Evolutionary conservation across 2,888 invertebrate genomes (phyloP).

Genomic region (Philopedon plagiatum): DNA sequence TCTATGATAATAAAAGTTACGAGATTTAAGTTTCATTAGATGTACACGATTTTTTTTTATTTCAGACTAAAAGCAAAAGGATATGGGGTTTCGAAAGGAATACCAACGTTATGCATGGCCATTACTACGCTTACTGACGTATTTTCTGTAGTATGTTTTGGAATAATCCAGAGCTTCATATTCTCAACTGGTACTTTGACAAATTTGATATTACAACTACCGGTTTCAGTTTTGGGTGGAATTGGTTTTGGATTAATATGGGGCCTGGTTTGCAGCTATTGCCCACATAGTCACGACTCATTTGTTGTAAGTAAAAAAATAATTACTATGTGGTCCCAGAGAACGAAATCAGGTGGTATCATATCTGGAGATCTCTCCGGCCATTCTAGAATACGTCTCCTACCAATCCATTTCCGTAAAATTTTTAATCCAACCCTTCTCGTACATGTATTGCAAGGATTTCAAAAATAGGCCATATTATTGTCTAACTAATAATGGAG

Average conservation of each 20-base stretch:
- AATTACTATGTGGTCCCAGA: not conserved
- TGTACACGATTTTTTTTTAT: too few species aligned
- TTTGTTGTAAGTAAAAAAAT: conserved; percentile 70
- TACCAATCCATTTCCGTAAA: too few species aligned
- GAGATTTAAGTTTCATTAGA: too few species aligned
- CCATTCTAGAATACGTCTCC: too few species aligned
- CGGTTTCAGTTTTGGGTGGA: conserved; percentile 82
- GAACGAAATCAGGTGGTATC: too few species aligned
- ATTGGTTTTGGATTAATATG: conserved; percentile 82
- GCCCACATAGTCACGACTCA: conserved; percentile 87
- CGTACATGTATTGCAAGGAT: too few species aligned
- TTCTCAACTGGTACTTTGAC: conserved; percentile 82
- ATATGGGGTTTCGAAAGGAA: conserved; percentile 94
- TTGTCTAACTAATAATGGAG: too few species aligned
- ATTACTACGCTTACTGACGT: conserved; percentile 97
- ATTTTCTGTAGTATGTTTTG: conserved; percentile 93
- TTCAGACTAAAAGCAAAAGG: conserved; percentile 83
- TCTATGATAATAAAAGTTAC: too few species aligned
- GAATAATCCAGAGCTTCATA: conserved; percentile 90
- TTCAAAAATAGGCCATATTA: too few species aligned
- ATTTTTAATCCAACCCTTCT: too few species aligned
- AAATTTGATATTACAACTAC: conserved; percentile 81
- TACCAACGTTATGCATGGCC: conserved; percentile 95
- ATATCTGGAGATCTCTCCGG: too few species aligned
- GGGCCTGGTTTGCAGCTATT: conserved; percentile 84